These are phyloP conservation scores for Antedon mediterranea DNA, from an alignment of 53 echinoderm and acorn worm species.

Conservation along the genomic window DNA sequence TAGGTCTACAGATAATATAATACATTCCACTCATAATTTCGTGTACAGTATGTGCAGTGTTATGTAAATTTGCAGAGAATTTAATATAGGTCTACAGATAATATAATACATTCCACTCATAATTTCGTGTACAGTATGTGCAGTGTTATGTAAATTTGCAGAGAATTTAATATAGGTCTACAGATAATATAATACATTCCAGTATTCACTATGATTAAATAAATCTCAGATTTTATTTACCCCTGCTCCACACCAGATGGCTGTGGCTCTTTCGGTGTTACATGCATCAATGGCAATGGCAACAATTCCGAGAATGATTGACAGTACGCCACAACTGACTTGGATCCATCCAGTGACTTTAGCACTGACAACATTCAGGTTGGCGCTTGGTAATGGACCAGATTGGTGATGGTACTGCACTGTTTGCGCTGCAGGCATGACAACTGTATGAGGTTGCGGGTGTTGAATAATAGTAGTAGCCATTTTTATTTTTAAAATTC, in stretches of 20 bases:
- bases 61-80: too few species aligned
- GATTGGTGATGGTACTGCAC: not conserved
- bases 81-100: too few species aligned
- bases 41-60: too few species aligned
- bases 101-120: too few species aligned
- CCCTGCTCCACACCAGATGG: not conserved
- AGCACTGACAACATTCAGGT: not conserved
- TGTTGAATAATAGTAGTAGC: not conserved
- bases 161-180: too few species aligned
- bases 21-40: too few species aligned
- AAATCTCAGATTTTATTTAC: not conserved
- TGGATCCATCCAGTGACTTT: not conserved
- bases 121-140: too few species aligned
- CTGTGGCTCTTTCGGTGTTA: not conserved
- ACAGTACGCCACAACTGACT: not conserved
- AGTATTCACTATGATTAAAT: too few species aligned
- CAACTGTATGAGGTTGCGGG: not conserved
- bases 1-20: too few species aligned
- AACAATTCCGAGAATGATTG: not conserved
- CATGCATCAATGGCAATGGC: not conserved
- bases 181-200: too few species aligned
- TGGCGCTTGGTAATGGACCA: not conserved
- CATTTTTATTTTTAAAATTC: not conserved
- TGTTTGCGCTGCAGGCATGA: not conserved
- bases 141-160: too few species aligned